Percentiles rank a stretch among this genome's conserved stretches.
Conservation (phyloP, 2,797 vertebrate genomes). For the Aselliscus stoliczkanus region DNA sequence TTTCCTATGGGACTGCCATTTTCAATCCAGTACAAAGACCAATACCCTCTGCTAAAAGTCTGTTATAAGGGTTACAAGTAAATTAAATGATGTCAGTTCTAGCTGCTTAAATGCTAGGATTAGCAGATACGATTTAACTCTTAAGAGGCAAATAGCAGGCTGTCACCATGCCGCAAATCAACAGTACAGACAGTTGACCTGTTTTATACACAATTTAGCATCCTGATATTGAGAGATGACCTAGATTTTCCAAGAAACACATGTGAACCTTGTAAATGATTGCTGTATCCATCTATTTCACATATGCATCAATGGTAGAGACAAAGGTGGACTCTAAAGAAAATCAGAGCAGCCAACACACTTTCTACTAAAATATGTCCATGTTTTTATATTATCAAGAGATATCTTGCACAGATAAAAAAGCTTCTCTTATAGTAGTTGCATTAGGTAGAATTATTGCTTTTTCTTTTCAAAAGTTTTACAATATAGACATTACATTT, state of each 20-base stretch:
- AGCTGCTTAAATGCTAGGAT: constrained; percentile 34
- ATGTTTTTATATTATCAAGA: not conserved
- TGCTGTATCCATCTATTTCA: not conserved
- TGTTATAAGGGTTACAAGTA: constrained; percentile 64
- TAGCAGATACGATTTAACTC: constrained; percentile 63
- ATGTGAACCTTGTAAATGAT: constrained; percentile 23
- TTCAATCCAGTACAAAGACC: constrained; percentile 67
- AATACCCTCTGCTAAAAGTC: constrained; percentile 65
- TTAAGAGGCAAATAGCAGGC: constrained; percentile 54
- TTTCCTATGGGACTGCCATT: constrained; percentile 71
- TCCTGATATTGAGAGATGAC: constrained; percentile 27
- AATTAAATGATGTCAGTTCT: constrained; percentile 66
- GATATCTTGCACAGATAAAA: not conserved
- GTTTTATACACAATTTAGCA: constrained; percentile 10
- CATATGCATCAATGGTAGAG: not conserved
- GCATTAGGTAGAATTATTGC: not conserved
- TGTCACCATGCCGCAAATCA: not conserved
- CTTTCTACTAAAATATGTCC: not conserved
- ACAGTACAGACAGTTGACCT: constrained; percentile 3
- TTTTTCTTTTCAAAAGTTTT: not conserved
- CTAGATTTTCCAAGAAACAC: constrained; percentile 54
- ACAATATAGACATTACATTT: not conserved
- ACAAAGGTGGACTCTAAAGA: not conserved
- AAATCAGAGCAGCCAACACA: not conserved
- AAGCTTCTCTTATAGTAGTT: not conserved